Percentiles rank a stretch among this genome's conserved stretches.
Evolutionary conservation across 2,113 vertebrate species (phyloP).

Genomic region (Alouatta palliata): DNA sequence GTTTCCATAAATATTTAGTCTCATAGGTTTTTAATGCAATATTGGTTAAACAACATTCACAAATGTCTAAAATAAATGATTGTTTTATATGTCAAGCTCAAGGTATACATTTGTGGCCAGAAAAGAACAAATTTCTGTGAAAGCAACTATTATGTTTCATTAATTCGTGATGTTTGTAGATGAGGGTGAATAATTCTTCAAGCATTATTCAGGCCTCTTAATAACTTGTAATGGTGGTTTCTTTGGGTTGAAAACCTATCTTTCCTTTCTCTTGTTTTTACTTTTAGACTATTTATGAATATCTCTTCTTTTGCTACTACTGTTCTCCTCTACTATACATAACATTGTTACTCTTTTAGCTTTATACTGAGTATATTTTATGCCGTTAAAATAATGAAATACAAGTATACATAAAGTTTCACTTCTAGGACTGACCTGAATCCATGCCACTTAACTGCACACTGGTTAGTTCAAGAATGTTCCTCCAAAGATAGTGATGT

Average conservation of each 20-base stretch:
- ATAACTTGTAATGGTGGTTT: not conserved
- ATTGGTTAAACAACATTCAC: not conserved
- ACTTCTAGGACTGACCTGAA: not conserved
- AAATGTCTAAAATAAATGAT: not conserved
- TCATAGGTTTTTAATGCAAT: not conserved
- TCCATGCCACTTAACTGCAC: not conserved
- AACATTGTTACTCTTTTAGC: not conserved
- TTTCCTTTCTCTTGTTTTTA: not conserved
- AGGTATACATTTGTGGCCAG: not conserved
- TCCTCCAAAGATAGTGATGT: not conserved
- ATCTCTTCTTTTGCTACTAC: not conserved
- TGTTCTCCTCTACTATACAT: not conserved
- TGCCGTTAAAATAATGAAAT: not conserved
- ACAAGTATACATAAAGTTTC: not conserved
- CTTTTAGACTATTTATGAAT: not conserved
- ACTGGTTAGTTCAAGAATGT: not conserved
- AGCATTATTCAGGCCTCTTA: not conserved
- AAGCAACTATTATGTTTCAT: not conserved
- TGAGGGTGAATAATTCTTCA: not conserved
- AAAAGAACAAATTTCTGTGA: not conserved
- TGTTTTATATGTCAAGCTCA: not conserved
- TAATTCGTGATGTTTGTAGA: not conserved
- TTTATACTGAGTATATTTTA: not conserved
- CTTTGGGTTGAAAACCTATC: not conserved
- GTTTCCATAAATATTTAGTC: not conserved